Base-by-base conservation (phyloP, 2,888 invertebrate genomes). In the Hipparchia sbordonii region DNA sequence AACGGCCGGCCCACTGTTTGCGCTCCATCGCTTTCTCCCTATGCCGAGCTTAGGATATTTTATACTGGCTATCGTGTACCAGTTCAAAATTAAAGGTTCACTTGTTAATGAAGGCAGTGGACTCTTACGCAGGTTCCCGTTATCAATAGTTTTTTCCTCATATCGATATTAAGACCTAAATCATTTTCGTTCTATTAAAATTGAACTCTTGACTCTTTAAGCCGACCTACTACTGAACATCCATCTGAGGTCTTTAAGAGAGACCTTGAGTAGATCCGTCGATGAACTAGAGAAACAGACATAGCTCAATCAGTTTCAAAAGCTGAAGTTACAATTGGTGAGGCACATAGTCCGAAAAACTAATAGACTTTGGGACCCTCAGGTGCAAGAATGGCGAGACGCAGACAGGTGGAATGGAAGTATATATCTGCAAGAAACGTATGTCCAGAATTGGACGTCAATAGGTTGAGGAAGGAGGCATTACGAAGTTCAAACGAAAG, bases 1-100 rank as follows among this genome's bases (percentile, higher is more conserved):
- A 86, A 84, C 81, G 76, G 78, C 73, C 81, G 76, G 51, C 66
- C 67, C 70, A 66, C 61, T 78, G 81, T 82, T 74, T 77, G 79
- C 80, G 81, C 80, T 76, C 80, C 78, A 79, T 73, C 77, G 80
- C 79, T 77, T 79, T 76, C 79, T 77, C 69, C 76, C 68, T 59
- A 77, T 75, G 76, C 71, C 70, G 60, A 33, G 66, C 62, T 65
- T 63, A 46, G 73, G 67, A 67, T 60, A 63, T 67, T 72, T 12
- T 59, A 68, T 51, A 48, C 68, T 12, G 48, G 57, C 59, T 68
- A 59, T 68, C 59, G 67, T 9, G 56, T 67, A 67, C 67, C 45
- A 33, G 65, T 65, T 65, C 51, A 51, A 62, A 62, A 63, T 48
- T 65, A 33, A 65, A 52, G 65, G 65, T 65, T 65, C 65, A 65